Base-by-base conservation (phyloP, 2,888 invertebrate genomes). In the Drosophila recens region DNA sequence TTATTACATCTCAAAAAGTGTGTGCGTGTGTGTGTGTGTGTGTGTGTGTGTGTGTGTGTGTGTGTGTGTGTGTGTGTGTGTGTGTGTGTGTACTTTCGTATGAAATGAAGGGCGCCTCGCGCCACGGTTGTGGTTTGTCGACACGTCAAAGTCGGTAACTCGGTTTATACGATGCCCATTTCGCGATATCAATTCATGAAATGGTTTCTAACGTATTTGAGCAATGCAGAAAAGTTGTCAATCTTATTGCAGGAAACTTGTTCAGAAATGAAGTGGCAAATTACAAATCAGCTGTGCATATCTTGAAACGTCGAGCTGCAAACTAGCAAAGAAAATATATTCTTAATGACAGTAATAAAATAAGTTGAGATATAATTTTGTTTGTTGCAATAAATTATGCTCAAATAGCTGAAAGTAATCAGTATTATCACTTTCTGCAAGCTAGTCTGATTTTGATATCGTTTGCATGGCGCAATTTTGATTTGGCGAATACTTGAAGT, bases 1-100 rank as follows among this genome's bases (percentile, higher is more conserved):
- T 80, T 86, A 83, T 87, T 79, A 68, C 75, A 67, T 68, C 66
- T 72, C 71, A 80, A 73, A 80, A 69, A 79, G 68, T 79, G 75
- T 67, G 65, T 48, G 51, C 54, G 49, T 49, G 52, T 30, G 34
- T 40, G 42, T 40, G n/a, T 20, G 11, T 15, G 43, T 43, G 45
- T 34, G 20, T 40, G 11, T 15, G 46, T 34, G 46, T 23, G 13
- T 54, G 43, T 9, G 30, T 34, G 33, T 36, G 20, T 38, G 23
- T 6, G 56, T 9, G 27, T 3, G 27, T 20, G 27, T 20, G 9
- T 20, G 34, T 36, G 34, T 45, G 34, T 30, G 42, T 40, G 5
- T 33, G 59, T 42, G 53, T 36, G 56, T 46, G 53, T 57, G 45
- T 57, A 34, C 33, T 30, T 52, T 64, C 9, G 63, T 38, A 53